A percentile compares a stretch with the other conserved stretches of the same genome.
Conservation (phyloP, 2,888 invertebrate genomes). For the Lypha dubia region DNA sequence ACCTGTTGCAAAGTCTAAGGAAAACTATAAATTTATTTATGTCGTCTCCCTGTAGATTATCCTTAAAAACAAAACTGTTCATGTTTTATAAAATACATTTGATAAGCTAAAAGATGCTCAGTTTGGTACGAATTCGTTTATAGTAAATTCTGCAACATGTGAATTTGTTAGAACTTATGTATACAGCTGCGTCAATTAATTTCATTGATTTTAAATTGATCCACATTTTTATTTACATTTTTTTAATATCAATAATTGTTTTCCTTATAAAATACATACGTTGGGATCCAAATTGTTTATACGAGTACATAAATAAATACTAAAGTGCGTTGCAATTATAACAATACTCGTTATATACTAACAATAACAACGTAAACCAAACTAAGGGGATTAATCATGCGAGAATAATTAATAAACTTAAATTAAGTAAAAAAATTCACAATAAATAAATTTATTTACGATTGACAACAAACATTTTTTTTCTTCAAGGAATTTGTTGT, state of each 20-base stretch:
- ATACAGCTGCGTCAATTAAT: too few relatives aligned
- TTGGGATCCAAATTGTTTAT: background rate
- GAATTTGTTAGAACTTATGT: too few relatives aligned
- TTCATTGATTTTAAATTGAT: too few relatives aligned
- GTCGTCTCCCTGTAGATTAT: too few relatives aligned
- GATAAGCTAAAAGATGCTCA: too few relatives aligned
- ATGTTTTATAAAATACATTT: too few relatives aligned
- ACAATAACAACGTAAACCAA: slow-evolving; percentile 10
- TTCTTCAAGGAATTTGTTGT: slow-evolving; percentile 31
- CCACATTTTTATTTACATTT: background rate
- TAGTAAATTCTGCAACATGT: too few relatives aligned
- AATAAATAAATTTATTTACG: slow-evolving; percentile 5
- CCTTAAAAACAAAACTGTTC: too few relatives aligned
- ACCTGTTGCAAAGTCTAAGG: too few relatives aligned
- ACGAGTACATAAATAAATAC: background rate
- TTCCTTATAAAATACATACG: background rate
- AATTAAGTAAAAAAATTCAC: slow-evolving; percentile 4
- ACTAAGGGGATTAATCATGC: slow-evolving; percentile 22
- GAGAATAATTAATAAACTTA: background rate
- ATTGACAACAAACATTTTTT: slow-evolving; percentile 4
- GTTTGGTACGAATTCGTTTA: too few relatives aligned
- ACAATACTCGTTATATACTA: background rate
- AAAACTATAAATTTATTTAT: too few relatives aligned
- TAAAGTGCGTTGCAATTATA: slow-evolving; percentile 39
- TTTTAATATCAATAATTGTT: background rate